These are phyloP conservation scores for Kradibia gibbosae DNA, from an alignment of 1,140 invertebrate species.

Conservation along the genomic window DNA sequence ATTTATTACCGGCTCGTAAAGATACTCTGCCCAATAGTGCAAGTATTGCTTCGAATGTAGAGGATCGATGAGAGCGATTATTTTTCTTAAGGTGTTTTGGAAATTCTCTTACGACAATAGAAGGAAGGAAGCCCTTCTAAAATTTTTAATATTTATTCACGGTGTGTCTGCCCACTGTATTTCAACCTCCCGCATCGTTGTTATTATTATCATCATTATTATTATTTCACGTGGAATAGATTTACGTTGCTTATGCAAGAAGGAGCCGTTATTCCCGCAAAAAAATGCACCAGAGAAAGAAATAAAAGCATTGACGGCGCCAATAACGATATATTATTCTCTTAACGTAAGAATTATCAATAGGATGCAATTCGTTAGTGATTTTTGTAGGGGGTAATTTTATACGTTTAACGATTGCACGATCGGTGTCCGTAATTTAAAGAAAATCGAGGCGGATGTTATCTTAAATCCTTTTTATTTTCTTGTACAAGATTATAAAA, in stretches of 20 bases:
- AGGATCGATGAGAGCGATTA: neutral
- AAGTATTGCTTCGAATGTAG: neutral
- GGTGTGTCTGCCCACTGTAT: too few species aligned
- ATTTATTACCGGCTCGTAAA: constrained; percentile 12
- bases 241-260: too few species aligned
- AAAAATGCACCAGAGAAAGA: neutral
- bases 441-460: constrained; percentile 32
- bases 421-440: constrained; percentile 10
- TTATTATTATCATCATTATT: too few species aligned
- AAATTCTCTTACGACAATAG: neutral
- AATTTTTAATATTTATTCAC: neutral
- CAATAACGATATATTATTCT: neutral
- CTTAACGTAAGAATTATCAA: neutral
- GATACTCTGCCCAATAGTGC: neutral
- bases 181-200: too few species aligned
- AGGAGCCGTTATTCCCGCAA: neutral
- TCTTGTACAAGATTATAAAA: constrained; percentile 26
- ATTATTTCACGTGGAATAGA: too few species aligned
- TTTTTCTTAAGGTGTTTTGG: neutral
- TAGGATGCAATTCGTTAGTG: neutral
- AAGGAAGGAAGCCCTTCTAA: neutral
- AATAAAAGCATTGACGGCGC: too few species aligned
- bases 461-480: constrained; percentile 37
- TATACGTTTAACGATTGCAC: neutral
- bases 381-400: neutral